Evolutionary conservation across 2,113 vertebrate species (phyloP).

Genomic region (Pseudorhombus dupliciocellatus): DNA sequence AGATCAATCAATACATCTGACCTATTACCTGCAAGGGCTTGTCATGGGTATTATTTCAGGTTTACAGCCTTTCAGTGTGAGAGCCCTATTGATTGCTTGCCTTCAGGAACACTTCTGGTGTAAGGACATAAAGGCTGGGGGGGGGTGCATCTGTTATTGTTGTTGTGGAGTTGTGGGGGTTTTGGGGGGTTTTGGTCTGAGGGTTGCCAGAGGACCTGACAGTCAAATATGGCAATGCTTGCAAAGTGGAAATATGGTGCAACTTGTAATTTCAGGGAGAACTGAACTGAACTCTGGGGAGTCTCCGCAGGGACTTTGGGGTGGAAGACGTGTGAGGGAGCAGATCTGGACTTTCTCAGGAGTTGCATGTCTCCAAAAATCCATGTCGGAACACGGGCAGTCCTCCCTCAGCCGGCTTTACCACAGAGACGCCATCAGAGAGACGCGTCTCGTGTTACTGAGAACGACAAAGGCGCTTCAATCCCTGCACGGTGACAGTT

Average conservation of each 20-base stretch:
- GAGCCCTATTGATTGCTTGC: slow-evolving; percentile 74
- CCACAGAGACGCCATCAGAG: neutral
- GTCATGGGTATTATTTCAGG: slow-evolving; percentile 75
- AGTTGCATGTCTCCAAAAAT: too few species aligned
- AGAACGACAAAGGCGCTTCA: slow-evolving; percentile 23
- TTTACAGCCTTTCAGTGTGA: slow-evolving; percentile 72
- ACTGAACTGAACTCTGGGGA: too few species aligned
- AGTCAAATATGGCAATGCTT: slow-evolving; percentile 9
- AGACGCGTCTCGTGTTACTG: slow-evolving; percentile 17
- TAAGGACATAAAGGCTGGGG: slow-evolving; percentile 44
- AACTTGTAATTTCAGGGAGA: neutral
- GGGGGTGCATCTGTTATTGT: slow-evolving; percentile 31
- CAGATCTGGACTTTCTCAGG: too few species aligned
- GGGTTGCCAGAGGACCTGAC: slow-evolving; percentile 3
- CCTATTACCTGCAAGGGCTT: slow-evolving; percentile 75
- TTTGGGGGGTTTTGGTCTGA: slow-evolving; percentile 47
- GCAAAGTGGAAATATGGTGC: slow-evolving; percentile 2
- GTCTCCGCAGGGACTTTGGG: too few species aligned
- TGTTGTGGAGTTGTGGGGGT: slow-evolving; percentile 47
- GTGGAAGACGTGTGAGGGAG: too few species aligned
- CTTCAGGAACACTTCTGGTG: slow-evolving; percentile 70
- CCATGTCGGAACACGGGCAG: neutral
- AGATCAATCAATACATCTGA: slow-evolving; percentile 76
- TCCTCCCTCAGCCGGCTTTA: neutral
- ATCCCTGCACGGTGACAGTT: slow-evolving; percentile 40